phyloP scores from a whole-genome alignment of 2,888 invertebrate genomes.

The Vesta saturnalis region DNA sequence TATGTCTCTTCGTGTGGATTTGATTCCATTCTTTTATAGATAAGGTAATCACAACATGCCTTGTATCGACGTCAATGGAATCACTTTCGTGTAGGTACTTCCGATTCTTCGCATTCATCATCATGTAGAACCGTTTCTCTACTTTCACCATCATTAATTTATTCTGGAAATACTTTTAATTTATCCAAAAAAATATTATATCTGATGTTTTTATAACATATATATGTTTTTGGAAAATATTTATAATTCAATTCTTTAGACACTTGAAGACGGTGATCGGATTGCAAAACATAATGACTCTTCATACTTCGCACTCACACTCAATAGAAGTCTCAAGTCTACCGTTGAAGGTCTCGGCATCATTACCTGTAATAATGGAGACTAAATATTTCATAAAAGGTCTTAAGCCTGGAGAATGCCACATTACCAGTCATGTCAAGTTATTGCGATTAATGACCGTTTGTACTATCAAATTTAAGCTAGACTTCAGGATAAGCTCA shows the following conservation, averaged over 20 bases:
- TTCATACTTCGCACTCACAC: neutral
- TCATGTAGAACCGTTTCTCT: neutral
- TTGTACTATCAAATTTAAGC: too few species aligned
- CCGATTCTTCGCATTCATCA: neutral
- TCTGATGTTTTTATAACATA: neutral
- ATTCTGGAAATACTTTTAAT: neutral
- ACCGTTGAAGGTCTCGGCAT: neutral
- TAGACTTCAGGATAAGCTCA: too few species aligned
- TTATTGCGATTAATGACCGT: too few species aligned
- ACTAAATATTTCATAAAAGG: too few species aligned
- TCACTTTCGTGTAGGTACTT: neutral
- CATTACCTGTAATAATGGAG: too few species aligned
- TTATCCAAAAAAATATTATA: constrained; percentile 1
- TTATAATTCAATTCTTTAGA: neutral
- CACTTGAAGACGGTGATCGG: constrained; percentile 1
- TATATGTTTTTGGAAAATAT: neutral
- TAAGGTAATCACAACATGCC: neutral
- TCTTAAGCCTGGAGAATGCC: too few species aligned
- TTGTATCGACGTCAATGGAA: neutral
- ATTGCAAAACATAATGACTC: neutral
- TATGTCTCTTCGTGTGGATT: neutral
- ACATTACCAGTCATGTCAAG: too few species aligned
- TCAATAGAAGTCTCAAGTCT: neutral
- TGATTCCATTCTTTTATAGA: constrained; percentile 1
- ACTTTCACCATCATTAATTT: neutral